Evolutionary conservation across 1,140 invertebrate species (phyloP), one percentile per base, ranked within the genome.

Genomic region (Chrysomallon squamiferum): DNA sequence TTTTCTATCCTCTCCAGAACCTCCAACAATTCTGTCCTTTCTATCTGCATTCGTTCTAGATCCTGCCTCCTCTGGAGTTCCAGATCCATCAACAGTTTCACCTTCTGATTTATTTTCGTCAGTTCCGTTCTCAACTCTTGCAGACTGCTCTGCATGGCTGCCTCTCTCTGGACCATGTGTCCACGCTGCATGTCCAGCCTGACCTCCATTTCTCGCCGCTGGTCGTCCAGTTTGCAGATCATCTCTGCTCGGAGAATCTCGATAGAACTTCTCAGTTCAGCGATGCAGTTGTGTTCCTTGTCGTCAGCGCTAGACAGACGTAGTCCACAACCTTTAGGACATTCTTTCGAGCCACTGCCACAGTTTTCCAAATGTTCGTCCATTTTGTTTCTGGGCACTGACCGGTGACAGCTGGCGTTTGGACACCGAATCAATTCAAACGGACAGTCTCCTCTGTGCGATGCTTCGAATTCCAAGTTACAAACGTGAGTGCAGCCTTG

Each of bases 81-180:
- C 20, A 72, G 45, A 32, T 81, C 79, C 71, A 77, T 63, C 35
- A 82, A 57, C 18, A 71, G 50, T 59, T 79, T 75, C 9, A 79
- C 63, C 25, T 77, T 76, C 32, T 73, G 69, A 20, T 68, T 65
- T 38, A 78, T 45, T 35, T 60, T 65, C 1, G 66, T 67, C 13
- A 76, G 65, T 56, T 82, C 79, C 0, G 68, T 49, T 57, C 73
- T 75, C 20, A 83, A 38, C 22, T 67, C 68, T 7, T 80, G 74
- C 15, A 83, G 70, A 54, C 79, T 66, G 52, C 35, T 58, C 52
- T 82, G 77, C 56, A 78, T 68, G 18, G 52, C 60, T 4, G 74
- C 56, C 59, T 81, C 79, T 59, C 75, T 74, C 60, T 80, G 68
- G 9, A 83, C 72, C 81, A 83, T 81, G 63, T 82, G 78, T 65